Evolutionary conservation across 92 coral and sea anemone species (phyloP), one percentile per base, ranked within the genome.

Genomic region (Epizoanthus illoricatus): DNA sequence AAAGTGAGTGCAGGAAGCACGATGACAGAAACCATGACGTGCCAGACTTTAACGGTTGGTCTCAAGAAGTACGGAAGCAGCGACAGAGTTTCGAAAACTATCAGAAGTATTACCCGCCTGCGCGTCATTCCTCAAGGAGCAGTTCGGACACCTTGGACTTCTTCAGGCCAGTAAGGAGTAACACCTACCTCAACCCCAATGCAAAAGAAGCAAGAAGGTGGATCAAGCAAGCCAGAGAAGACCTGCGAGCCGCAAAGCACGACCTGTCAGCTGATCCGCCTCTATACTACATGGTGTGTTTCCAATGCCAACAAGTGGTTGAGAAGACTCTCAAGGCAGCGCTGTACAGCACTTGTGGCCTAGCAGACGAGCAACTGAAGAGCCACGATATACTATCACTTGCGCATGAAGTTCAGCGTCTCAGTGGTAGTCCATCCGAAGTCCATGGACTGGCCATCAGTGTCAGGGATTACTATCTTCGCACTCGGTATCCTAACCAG

Each of bases 321-420:
- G 98, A 94, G 84, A 94, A 94, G 71, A 84, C 94, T 21, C 90
- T 94, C 36, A 94, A 92, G 83, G 97, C 94, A 59, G 85, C 97
- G 10, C 80, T 94, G 56, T 92, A 88, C 85, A 83, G 90, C 16
- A 81, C 80, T 17, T 86, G 97, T 13, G 98, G 98, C 43, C 74
- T 94, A 60, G 87, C 91, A 12, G 85, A 88, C 62, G 89, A 87
- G n/a, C 98, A 94, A 71, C 88, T 94, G 18, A 84, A 75, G 47
- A 90, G 81, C 40, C 92, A 94, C 84, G 98, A 94, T 75, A 49
- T 94, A 80, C 75, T 89, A 45, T 21, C 63, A 72, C 66, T 94
- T 72, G 97, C 97, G 36, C 36, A 28, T 28, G 13, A 7, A 3
- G 80, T 92, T 23, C 85, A 84, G 18, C n/a, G 69, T 55, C 85